Percentiles rank a stretch among this genome's conserved stretches.
phyloP scores from a whole-genome alignment of 64 coral and sea anemone genomes.

The Montipora capricornis region DNA sequence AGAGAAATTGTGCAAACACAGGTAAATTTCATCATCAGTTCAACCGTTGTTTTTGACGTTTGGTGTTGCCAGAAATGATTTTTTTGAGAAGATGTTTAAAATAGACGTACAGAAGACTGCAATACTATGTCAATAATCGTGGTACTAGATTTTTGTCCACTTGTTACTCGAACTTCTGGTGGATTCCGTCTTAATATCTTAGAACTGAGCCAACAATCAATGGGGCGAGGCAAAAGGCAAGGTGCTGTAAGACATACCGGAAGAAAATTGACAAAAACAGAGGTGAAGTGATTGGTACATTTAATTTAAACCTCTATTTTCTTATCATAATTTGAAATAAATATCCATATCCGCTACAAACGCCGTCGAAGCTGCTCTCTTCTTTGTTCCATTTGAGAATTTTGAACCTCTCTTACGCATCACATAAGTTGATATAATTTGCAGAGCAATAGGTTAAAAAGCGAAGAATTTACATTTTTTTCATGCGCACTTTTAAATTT shows the following conservation, averaged over 20 bases:
- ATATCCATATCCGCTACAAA: background rate
- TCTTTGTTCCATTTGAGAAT: background rate
- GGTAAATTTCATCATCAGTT: no score
- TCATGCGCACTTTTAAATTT: background rate
- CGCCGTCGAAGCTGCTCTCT: background rate
- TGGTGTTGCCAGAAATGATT: no score
- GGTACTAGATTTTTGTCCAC: no score
- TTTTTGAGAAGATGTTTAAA: no score
- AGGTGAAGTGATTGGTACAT: background rate
- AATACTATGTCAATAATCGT: no score
- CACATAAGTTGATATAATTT: background rate
- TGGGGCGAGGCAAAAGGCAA: background rate
- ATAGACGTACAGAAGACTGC: no score
- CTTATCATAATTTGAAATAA: background rate
- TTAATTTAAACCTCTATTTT: background rate
- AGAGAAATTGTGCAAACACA: no score
- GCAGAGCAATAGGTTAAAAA: background rate
- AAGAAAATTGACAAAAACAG: background rate
- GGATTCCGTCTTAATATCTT: no score
- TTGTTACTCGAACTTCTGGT: no score
- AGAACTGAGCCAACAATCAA: no score
- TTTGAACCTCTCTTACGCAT: background rate
- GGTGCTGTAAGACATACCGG: background rate
- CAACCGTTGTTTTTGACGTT: no score
- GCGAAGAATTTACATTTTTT: background rate